Base-by-base conservation (phyloP, 2,113 vertebrate genomes). In the Leptosomus discolor region DNA sequence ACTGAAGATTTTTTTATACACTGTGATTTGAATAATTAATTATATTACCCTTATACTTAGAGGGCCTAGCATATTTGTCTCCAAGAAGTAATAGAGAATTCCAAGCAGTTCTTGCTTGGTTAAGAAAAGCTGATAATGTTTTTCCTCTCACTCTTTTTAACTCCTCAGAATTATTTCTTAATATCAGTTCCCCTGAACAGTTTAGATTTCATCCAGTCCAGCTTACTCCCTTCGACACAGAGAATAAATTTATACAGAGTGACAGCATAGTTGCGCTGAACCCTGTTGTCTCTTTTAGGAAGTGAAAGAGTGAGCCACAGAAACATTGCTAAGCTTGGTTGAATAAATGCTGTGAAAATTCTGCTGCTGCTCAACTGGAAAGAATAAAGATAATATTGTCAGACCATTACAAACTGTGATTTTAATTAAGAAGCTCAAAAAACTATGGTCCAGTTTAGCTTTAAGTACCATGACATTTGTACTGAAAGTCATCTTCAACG, bases 391-490 rank as follows among this genome's bases (percentile, higher is more conserved):
- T 97, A 98, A 98, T 98, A 98, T 98, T 98, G 98, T 97, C 97
- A 97, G 94, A 98, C 97, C 97, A 89, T 98, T 98, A 98, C 97
- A 98, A 98, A 98, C 97, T 97, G 91, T 96, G 96, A 98, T 98
- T 98, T 98, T 98, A 98, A 98, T 98, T 98, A 98, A 98, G 98
- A 97, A 98, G 97, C 98, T 98, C 95, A 98, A 98, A 97, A 98
- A 98, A 98, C 97, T 98, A 98, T 97, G 94, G 98, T 98, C 97
- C 91, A 85, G 98, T 98, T 98, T 98, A 98, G 97, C 98, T 98
- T 98, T 98, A 98, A 98, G 98, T 98, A 98, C 98, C 97, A 93
- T 98, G 98, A 98, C 98, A 98, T 98, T 98, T 98, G 98, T 98
- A 98, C 98, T 98, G 98, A 98, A 98, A 98, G 98, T 98, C 98